These are phyloP conservation scores for Apolygus lucorum DNA, from an alignment of 1,140 invertebrate species.

Conservation along the genomic window DNA sequence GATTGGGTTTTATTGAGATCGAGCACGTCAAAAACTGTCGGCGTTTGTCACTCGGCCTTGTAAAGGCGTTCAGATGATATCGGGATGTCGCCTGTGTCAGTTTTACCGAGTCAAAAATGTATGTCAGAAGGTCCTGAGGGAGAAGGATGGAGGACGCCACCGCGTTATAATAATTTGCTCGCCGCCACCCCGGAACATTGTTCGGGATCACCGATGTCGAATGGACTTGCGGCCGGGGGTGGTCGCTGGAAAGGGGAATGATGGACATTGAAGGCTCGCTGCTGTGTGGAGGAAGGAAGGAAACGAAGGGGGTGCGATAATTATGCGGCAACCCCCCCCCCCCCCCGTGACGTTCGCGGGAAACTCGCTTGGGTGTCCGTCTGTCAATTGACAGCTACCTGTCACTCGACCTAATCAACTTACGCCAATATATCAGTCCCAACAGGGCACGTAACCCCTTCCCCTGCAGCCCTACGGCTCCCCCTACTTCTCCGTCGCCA, in stretches of 20 bases:
- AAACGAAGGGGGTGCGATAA: not conserved
- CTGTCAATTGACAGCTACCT: constrained; percentile 21
- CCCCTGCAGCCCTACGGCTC: too few relatives aligned
- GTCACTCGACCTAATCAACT: constrained; percentile 22
- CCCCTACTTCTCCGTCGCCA: not conserved
- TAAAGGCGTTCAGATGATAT: too few relatives aligned
- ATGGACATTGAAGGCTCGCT: not conserved
- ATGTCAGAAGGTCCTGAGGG: not conserved
- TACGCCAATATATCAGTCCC: constrained; percentile 23
- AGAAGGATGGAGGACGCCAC: not conserved
- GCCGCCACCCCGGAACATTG: not conserved
- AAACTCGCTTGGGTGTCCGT: constrained; percentile 1
- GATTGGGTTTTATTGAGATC: too few relatives aligned
- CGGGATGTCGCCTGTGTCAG: not conserved
- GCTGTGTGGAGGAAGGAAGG: not conserved
- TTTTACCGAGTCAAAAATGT: not conserved
- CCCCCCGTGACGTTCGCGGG: not conserved
- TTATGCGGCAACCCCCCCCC: not conserved
- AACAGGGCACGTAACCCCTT: constrained; percentile 1
- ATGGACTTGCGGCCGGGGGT: too few relatives aligned
- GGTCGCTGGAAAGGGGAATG: not conserved
- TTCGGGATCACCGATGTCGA: not conserved
- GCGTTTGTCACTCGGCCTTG: too few relatives aligned
- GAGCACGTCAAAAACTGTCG: too few relatives aligned
- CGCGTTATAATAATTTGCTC: not conserved